Evolutionary conservation across 2,888 invertebrate species (phyloP), one percentile per base, ranked within the genome.

Genomic region (Pristionchus mayeri): DNA sequence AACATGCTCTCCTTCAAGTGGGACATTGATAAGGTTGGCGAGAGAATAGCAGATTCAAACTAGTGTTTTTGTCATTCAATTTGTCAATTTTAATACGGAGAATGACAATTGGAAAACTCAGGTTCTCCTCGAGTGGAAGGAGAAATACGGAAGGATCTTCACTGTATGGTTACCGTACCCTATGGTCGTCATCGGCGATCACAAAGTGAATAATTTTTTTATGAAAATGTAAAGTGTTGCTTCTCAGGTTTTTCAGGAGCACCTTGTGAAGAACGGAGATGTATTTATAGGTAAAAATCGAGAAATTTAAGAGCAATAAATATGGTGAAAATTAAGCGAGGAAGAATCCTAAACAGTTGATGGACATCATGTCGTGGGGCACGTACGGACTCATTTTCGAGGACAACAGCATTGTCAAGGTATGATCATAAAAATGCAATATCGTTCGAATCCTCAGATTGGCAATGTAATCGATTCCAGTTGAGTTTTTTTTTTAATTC

Each of bases 261-360:
- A 44, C 16, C 24, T 76, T 1, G 48, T 76, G 16, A 40, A 48
- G 44, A 48, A 78, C 18, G 78, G 78, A 4, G 78, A 78, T 40
- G 50, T 50, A 18, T 78, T n/a, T 24, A 24, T 48, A 27, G 71
- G 71, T 60, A 24, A 4, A n/a, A 7, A 21, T 54, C 3, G 54
- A 54, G 21, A 54, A 54, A 54, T 13, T n/a, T 44, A 44, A 9
- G 44, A 44, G 44, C 44, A 13, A 16, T 34, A 34, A 63, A 34
- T 34, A 63, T 7, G n/a, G n/a, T n/a, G n/a, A 11, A 6, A 30
- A 16, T 60, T 2, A 3, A 60, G 71, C 71, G 2, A 71, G 40
- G 71, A 71, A 71, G 40, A 71, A 71, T 27, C 78, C 78, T 0
- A 50, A 78, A 21, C 78, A 78, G 24, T 27, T 78, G 78, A 78